Conservation (phyloP, 2,113 vertebrate genomes). For the Entelurus aequoreus region DNA sequence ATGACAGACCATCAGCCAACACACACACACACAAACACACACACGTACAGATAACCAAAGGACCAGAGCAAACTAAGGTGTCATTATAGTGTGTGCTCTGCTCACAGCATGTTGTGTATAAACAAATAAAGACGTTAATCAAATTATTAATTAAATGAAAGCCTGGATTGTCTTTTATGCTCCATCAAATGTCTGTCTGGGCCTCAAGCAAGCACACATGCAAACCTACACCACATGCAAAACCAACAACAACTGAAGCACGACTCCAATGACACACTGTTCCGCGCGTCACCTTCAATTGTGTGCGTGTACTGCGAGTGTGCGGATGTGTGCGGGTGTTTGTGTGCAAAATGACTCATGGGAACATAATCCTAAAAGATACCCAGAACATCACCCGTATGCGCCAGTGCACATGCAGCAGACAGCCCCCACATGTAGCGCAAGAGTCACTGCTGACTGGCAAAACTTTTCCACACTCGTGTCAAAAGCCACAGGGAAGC, state of each 20-base stretch:
- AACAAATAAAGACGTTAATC: too few relatives aligned
- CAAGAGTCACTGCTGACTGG: neutral
- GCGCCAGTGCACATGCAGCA: slow-evolving; percentile 6
- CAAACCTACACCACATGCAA: slow-evolving; percentile 21
- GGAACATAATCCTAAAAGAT: neutral
- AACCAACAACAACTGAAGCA: slow-evolving; percentile 21
- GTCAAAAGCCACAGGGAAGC: neutral
- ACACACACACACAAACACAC: slow-evolving; percentile 2
- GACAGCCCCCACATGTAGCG: neutral
- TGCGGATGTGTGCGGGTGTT: neutral
- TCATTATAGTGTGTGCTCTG: neutral
- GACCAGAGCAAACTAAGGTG: slow-evolving; percentile 1
- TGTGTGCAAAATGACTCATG: neutral
- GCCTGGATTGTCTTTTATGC: neutral
- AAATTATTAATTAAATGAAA: too few relatives aligned
- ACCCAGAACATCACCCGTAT: slow-evolving; percentile 6
- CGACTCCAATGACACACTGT: neutral
- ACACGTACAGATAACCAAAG: slow-evolving; percentile 1
- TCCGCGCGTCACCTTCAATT: slow-evolving; percentile 20
- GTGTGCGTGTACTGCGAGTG: neutral
- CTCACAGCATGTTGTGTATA: neutral
- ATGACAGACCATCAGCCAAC: slow-evolving; percentile 19
- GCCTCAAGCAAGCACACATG: slow-evolving; percentile 17
- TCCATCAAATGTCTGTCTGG: neutral
- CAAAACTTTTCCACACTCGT: neutral